Evolutionary conservation across 53 echinoderm and acorn worm genomes (phyloP), one percentile per base, ranked within the genome.

Genomic region (Crossaster papposus): DNA sequence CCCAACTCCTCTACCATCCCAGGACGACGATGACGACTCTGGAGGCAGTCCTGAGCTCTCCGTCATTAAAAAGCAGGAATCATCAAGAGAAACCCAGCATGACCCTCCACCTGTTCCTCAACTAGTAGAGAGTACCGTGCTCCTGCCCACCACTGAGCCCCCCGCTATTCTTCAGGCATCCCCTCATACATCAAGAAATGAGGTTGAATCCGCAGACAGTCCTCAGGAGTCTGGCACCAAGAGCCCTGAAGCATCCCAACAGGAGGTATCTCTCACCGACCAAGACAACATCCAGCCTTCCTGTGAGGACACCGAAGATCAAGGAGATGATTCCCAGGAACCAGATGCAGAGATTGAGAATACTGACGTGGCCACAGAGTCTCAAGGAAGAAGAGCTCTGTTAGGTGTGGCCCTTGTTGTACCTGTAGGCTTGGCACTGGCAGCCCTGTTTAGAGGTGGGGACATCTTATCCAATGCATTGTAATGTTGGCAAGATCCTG

Each of bases 391-490:
- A 13, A 44, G 64, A 37, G 64, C 82, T 82, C 37, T 62, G 13
- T 13, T 35, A 24, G 77, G 87, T 36, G 15, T 87, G 35, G 26
- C 36, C 14, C 62, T 55, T 58, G 86, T 62, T 34, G 62, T 74
- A 1, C 86, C 86, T 30, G 76, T 30, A 3, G 1, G 76, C 8
- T 6, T 87, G 14, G 76, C 87, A 33, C 12, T 87, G 37, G 77
- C 28, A 37, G 44, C 86, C 75, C 63, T 64, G 35, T 1, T 87
- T 1, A 54, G 1, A 77, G 26, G 64, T 77, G 87, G 87, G 18
- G 76, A 87, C 64, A 35, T 75, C 5, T 14, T 82, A 23, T 65
- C 82, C 10, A 65, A 82, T 58, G 58, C 12, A 11, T 58, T 58
- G 17, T 58, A 11, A 58, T 58, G 12, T 58, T 58, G 53, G 58